phyloP scores from a whole-genome alignment of 2,113 vertebrate species.

The Lophochroa leadbeateri region DNA sequence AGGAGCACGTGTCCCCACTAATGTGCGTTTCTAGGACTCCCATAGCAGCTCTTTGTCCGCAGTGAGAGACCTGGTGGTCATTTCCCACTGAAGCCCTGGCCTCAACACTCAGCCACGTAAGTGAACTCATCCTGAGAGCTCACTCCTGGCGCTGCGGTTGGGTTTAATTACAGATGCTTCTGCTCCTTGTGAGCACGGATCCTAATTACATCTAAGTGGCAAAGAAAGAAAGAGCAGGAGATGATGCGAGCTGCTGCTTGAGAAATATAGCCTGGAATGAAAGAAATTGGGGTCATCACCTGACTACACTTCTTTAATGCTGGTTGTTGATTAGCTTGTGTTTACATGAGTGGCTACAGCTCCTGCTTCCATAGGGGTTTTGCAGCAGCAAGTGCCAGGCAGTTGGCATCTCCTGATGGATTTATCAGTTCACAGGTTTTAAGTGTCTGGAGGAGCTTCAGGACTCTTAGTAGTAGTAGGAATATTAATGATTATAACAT shows the following conservation, averaged over 20 bases:
- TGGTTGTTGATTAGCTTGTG: conserved; percentile 29
- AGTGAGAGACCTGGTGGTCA: not conserved
- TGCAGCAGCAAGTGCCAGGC: not conserved
- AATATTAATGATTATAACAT: not conserved
- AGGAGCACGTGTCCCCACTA: accelerated
- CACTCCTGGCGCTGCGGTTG: accelerated
- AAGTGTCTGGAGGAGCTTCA: not conserved
- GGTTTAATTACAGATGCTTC: conserved; percentile 26
- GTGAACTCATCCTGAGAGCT: not conserved
- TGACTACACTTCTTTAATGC: not conserved
- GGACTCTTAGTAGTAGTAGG: not conserved
- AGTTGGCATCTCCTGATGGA: not conserved
- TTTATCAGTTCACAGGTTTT: not conserved
- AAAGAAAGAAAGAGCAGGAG: not conserved
- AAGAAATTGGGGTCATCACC: conserved; percentile 53
- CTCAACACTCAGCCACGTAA: not conserved
- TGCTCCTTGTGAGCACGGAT: not conserved
- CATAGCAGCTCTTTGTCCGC: not conserved
- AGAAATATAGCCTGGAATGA: conserved; percentile 43
- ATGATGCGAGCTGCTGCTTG: not conserved
- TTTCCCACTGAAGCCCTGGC: not conserved
- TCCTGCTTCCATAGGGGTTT: not conserved
- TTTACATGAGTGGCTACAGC: not conserved
- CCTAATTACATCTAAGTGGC: conserved; percentile 36
- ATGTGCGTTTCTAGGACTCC: accelerated